phyloP scores from a whole-genome alignment of 2,113 vertebrate genomes.

The Strix aluco region DNA sequence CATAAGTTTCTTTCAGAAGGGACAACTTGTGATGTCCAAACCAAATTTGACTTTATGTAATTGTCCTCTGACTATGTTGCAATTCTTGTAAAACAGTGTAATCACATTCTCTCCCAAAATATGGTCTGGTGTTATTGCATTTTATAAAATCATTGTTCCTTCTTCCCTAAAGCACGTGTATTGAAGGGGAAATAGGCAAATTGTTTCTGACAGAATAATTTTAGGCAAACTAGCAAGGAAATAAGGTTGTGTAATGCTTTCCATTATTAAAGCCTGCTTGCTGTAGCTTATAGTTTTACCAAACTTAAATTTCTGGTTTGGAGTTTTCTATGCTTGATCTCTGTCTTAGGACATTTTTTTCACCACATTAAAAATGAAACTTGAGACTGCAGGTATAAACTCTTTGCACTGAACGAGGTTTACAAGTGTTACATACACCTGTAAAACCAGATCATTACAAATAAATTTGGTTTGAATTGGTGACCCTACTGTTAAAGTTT shows the following conservation, averaged over 20 bases:
- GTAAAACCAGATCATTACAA: not conserved
- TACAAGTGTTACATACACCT: not conserved
- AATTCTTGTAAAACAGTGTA: not conserved
- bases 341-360: not conserved
- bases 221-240: constrained; percentile 12
- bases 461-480: not conserved
- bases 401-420: not conserved
- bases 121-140: not conserved
- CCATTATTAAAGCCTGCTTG: constrained; percentile 7
- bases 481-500: not conserved
- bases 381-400: not conserved
- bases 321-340: not conserved
- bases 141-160: constrained; percentile 9
- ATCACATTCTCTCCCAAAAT: not conserved
- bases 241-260: constrained; percentile 21
- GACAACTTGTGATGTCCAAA: not conserved
- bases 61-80: not conserved
- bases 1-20: not conserved
- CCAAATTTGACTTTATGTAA: not conserved
- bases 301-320: not conserved
- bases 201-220: constrained; percentile 19
- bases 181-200: not conserved
- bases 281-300: constrained; percentile 1
- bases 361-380: not conserved
- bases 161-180: not conserved